Conservation (phyloP, 1,140 invertebrate species). For the Calephelis virginiensis region DNA sequence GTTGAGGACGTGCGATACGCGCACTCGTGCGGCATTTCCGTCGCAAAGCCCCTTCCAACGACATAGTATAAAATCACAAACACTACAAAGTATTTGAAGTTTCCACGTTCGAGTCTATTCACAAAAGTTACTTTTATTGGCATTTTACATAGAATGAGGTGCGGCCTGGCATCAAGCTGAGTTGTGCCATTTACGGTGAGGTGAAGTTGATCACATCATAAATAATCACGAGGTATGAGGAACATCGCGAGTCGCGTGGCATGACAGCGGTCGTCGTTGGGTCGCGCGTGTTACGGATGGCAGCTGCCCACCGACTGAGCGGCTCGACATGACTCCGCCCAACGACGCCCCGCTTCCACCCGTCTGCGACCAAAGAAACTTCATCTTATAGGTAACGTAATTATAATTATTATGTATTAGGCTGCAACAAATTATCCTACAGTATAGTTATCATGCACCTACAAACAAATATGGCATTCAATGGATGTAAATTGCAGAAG, state of each 20-base stretch:
- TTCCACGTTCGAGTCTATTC: conserved; percentile 64
- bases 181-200: conserved; percentile 69
- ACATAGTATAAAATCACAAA: conserved; percentile 73
- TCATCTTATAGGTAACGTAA: conserved; percentile 65
- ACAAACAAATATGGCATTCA: background rate
- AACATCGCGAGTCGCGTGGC: conserved; percentile 70
- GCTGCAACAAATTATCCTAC: background rate
- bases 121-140: conserved; percentile 66
- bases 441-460: background rate
- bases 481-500: too few relatives aligned
- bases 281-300: conserved; percentile 45
- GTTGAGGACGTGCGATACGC: conserved; percentile 65
- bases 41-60: conserved; percentile 51
- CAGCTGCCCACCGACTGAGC: conserved; percentile 73
- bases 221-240: conserved; percentile 63
- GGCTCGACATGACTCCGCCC: conserved; percentile 60
- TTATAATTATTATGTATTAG: conserved; percentile 36
- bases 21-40: conserved; percentile 72
- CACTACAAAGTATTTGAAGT: conserved; percentile 66
- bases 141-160: conserved; percentile 64
- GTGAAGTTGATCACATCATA: conserved; percentile 65
- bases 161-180: conserved; percentile 53
- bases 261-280: conserved; percentile 40
- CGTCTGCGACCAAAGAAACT: conserved; percentile 67
- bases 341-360: conserved; percentile 54